Conservation (phyloP, 2,797 vertebrate species). For the Xenopus petersii region DNA sequence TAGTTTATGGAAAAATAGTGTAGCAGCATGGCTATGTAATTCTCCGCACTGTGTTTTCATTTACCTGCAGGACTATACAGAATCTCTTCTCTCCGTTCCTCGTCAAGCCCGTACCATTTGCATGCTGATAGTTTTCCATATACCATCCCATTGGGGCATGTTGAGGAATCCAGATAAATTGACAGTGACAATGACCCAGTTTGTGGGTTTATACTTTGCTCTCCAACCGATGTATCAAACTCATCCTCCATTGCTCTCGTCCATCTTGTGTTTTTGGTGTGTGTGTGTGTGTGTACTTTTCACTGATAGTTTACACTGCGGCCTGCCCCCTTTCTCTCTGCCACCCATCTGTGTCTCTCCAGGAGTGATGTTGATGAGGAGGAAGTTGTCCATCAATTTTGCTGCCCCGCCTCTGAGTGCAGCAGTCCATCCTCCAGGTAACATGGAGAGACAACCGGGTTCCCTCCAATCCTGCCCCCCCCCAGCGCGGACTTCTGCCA, state of each 20-base stretch:
- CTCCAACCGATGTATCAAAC: conserved; percentile 2
- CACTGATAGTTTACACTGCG: neutral
- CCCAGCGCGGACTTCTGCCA: conserved; percentile 34
- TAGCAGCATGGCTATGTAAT: too few species aligned
- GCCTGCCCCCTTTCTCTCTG: conserved; percentile 56
- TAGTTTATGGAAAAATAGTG: too few species aligned
- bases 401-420: conserved; percentile 91
- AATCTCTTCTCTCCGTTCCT: too few species aligned
- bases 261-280: neutral
- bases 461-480: neutral
- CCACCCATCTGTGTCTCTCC: conserved; percentile 53
- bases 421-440: conserved; percentile 95
- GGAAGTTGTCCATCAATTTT: conserved; percentile 92
- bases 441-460: conserved; percentile 70
- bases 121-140: too few species aligned
- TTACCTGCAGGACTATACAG: too few species aligned
- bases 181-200: too few species aligned
- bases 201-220: neutral
- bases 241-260: neutral
- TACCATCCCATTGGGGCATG: too few species aligned
- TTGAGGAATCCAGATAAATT: too few species aligned
- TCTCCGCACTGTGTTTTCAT: too few species aligned
- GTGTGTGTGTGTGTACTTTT: conserved; percentile 2
- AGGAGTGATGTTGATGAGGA: conserved; percentile 84
- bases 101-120: too few species aligned